Evolutionary conservation across 2,888 invertebrate genomes (phyloP).

Genomic region (Zhuqinia jingwanae): DNA sequence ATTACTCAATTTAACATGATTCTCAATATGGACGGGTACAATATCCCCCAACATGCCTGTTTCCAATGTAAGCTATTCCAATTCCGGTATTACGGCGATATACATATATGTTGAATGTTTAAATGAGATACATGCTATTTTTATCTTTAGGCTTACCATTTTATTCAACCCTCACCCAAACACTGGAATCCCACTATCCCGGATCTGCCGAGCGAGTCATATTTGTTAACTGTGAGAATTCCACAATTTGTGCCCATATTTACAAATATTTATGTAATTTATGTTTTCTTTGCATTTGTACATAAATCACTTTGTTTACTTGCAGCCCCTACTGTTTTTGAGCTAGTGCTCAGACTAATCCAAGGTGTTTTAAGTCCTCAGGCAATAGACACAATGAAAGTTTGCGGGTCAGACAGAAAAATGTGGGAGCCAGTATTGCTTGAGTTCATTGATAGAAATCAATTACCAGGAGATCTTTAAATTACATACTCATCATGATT

Average conservation of each 20-base stretch:
- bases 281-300: neutral
- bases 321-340: constrained; percentile 60
- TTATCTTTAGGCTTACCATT: constrained; percentile 47
- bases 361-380: constrained; percentile 37
- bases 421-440: constrained; percentile 49
- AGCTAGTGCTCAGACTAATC: constrained; percentile 35
- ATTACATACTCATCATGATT: neutral
- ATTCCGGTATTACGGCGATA: no score
- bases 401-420: constrained; percentile 53
- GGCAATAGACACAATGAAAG: constrained; percentile 53
- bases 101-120: no score
- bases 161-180: constrained; percentile 49
- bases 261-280: neutral
- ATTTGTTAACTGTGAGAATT: constrained; percentile 53
- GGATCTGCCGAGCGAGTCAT: constrained; percentile 53
- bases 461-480: constrained; percentile 54
- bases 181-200: constrained; percentile 53
- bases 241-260: neutral
- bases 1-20: constrained; percentile 61
- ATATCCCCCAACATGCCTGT: constrained; percentile 53
- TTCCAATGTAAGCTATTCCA: constrained; percentile 40
- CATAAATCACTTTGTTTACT: neutral
- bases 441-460: constrained; percentile 51
- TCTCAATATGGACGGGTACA: constrained; percentile 62
- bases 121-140: neutral